phyloP scores from a whole-genome alignment of 2,113 vertebrate species.

The Telmatochromis sp. region DNA sequence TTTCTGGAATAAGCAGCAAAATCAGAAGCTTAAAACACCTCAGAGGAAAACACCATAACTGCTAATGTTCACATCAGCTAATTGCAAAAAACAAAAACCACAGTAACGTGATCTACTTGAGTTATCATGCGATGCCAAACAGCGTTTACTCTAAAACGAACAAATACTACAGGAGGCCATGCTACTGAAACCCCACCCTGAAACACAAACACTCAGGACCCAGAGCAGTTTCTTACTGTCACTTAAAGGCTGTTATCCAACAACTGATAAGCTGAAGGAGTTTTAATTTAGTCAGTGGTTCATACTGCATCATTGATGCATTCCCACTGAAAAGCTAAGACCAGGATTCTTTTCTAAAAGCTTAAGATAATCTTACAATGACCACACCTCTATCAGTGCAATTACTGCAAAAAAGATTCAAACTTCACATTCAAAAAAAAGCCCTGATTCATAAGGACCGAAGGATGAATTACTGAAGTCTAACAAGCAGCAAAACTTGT shows the following conservation, averaged over 20 bases:
- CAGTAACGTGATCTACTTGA: background rate
- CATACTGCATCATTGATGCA: background rate
- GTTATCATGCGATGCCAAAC: background rate
- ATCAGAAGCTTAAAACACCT: background rate
- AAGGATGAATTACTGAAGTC: background rate
- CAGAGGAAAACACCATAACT: background rate
- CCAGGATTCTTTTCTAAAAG: background rate
- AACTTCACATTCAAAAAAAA: background rate
- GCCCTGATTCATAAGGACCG: background rate
- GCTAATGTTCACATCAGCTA: background rate
- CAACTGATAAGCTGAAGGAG: background rate
- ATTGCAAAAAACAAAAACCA: background rate
- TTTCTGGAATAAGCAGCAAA: background rate
- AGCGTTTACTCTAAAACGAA: background rate
- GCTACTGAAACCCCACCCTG: conserved; percentile 47
- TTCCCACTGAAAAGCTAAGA: background rate
- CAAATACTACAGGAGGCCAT: background rate
- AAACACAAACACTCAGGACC: conserved; percentile 54
- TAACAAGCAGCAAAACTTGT: background rate
- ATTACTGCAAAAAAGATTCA: background rate
- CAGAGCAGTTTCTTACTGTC: background rate
- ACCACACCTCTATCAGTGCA: background rate
- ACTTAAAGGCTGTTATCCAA: background rate
- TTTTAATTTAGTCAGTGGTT: background rate
- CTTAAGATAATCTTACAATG: background rate